phyloP scores from a whole-genome alignment of 2,888 invertebrate genomes.

The Lacanobia oleracea region DNA sequence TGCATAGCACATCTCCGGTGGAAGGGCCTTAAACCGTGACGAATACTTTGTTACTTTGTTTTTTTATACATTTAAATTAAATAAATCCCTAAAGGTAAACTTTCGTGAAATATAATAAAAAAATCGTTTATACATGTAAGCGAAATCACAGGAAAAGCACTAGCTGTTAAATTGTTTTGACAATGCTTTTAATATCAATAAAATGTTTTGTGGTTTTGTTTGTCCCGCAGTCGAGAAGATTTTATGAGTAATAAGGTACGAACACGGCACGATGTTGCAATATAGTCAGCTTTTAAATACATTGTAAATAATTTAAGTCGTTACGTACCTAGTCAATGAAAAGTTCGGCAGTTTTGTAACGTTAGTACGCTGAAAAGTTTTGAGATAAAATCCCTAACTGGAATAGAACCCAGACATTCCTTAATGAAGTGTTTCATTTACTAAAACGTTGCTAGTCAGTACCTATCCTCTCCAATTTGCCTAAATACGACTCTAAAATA shows the following conservation, averaged over 20 bases:
- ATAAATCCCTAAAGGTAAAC: neutral
- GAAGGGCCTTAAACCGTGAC: too few relatives aligned
- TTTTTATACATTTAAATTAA: too few relatives aligned
- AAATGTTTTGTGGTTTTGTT: constrained; percentile 54
- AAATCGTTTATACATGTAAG: neutral
- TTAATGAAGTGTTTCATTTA: neutral
- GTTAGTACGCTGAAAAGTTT: neutral
- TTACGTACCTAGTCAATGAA: neutral
- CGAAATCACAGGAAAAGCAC: neutral
- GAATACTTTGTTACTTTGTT: too few relatives aligned
- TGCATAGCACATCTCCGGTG: too few relatives aligned
- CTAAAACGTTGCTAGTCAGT: neutral
- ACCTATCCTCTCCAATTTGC: constrained; percentile 2
- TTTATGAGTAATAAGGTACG: constrained; percentile 20
- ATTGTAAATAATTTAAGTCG: constrained; percentile 1
- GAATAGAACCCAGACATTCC: neutral
- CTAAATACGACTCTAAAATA: neutral
- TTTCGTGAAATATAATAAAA: neutral
- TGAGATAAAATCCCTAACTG: neutral
- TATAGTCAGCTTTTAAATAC: constrained; percentile 5
- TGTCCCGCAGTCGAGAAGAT: constrained; percentile 4
- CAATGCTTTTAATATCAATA: constrained; percentile 47
- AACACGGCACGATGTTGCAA: neutral
- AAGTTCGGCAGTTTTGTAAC: neutral
- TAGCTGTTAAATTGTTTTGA: constrained; percentile 10